phyloP scores from a whole-genome alignment of 2,888 invertebrate genomes.

The Drosophila mulleri region DNA sequence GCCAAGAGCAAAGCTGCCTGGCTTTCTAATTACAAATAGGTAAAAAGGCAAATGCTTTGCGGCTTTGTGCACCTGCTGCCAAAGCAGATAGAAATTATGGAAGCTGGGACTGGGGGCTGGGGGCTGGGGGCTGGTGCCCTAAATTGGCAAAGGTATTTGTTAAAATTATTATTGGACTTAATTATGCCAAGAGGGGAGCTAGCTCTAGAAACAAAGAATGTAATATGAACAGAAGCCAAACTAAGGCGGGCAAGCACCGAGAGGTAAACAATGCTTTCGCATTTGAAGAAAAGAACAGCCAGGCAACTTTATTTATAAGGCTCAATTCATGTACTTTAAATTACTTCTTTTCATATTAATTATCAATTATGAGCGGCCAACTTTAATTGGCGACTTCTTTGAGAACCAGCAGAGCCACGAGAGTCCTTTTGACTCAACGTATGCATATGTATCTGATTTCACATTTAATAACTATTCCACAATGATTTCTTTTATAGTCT shows the following conservation, averaged over 20 bases:
- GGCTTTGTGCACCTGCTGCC: slow-evolving; percentile 75
- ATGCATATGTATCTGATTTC: neutral
- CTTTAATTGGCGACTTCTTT: neutral
- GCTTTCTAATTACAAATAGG: slow-evolving; percentile 75
- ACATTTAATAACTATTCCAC: slow-evolving; percentile 40
- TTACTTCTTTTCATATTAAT: slow-evolving; percentile 8
- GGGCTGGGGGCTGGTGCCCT: slow-evolving; percentile 34
- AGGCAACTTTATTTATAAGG: slow-evolving; percentile 11
- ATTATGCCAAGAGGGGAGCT: slow-evolving; percentile 59
- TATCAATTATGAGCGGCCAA: slow-evolving; percentile 15
- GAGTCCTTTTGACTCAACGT: neutral
- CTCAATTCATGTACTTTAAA: neutral
- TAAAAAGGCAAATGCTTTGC: slow-evolving; percentile 70
- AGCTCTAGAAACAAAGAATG: slow-evolving; percentile 50
- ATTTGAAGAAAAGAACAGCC: slow-evolving; percentile 22
- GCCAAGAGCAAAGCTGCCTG: slow-evolving; percentile 22
- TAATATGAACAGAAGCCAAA: slow-evolving; percentile 59
- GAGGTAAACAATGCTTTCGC: slow-evolving; percentile 2
- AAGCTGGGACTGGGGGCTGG: slow-evolving; percentile 44
- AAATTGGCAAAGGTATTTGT: slow-evolving; percentile 74
- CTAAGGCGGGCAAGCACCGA: slow-evolving; percentile 28
- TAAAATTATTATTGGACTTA: slow-evolving; percentile 80
- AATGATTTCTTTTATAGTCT: slow-evolving; percentile 35
- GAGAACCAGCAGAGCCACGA: neutral
- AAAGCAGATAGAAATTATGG: slow-evolving; percentile 63